Conservation (phyloP, 2,113 vertebrate species). For the Hypanus sabinus region DNA sequence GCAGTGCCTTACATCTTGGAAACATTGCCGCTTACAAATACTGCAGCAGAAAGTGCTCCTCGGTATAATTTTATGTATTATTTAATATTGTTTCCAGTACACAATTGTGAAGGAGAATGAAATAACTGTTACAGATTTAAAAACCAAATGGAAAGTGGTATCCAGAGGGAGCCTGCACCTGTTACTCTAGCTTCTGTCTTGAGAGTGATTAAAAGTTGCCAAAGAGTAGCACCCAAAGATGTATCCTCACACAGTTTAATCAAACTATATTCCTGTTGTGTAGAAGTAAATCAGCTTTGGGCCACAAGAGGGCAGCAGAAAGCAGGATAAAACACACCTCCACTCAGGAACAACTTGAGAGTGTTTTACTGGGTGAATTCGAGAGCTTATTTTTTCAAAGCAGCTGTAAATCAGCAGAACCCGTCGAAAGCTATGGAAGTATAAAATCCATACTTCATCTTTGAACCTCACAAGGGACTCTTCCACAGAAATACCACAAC, state of each 20-base stretch:
- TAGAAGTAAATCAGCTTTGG: not conserved
- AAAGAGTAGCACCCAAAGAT: not conserved
- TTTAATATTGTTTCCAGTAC: too few species aligned
- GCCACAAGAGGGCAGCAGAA: slow-evolving; percentile 10
- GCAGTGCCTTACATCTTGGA: not conserved
- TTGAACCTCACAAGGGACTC: too few species aligned
- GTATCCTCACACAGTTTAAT: not conserved
- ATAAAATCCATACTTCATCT: not conserved
- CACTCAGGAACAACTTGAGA: not conserved
- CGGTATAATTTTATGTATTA: not conserved
- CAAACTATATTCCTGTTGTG: not conserved
- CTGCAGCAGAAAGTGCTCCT: not conserved
- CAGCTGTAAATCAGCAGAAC: not conserved
- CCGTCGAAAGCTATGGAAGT: not conserved
- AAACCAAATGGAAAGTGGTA: not conserved
- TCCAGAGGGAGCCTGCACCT: not conserved
- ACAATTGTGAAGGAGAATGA: too few species aligned
- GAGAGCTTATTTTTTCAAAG: not conserved
- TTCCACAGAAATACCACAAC: too few species aligned
- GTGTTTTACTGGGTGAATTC: not conserved
- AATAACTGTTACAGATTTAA: too few species aligned
- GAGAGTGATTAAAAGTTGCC: not conserved
- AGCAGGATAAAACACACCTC: not conserved
- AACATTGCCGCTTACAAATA: not conserved
- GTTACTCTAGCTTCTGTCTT: too few species aligned